Evolutionary conservation across 2,888 invertebrate genomes (phyloP).

Genomic region (Cantharis flavilabris): DNA sequence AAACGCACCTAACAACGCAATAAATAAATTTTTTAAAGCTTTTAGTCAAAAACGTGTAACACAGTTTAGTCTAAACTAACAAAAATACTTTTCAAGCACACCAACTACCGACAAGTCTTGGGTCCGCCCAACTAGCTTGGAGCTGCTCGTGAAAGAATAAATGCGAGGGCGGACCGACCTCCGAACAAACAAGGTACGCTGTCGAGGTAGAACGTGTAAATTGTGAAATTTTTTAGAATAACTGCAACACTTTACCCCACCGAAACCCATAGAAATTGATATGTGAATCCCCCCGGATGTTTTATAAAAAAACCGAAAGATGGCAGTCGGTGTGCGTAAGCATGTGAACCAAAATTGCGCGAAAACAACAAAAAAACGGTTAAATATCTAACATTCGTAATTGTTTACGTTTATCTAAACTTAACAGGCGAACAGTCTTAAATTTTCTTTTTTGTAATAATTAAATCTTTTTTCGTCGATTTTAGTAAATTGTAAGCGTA

Average conservation of each 20-base stretch:
- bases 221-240: background rate
- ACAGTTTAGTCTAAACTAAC: conserved; percentile 15
- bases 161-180: background rate
- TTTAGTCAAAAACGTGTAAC: conserved; percentile 13
- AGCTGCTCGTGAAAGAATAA: background rate
- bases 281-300: background rate
- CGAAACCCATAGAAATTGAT: background rate
- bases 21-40: background rate
- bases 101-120: background rate
- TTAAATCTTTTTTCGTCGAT: conserved; percentile 29
- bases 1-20: background rate
- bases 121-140: background rate
- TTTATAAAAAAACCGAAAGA: background rate
- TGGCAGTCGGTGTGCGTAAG: background rate
- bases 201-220: background rate
- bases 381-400: background rate
- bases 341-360: background rate
- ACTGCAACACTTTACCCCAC: background rate
- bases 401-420: conserved; percentile 30
- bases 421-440: conserved; percentile 47
- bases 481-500: conserved; percentile 28
- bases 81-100: background rate
- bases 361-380: background rate
- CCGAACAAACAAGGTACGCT: background rate
- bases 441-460: conserved; percentile 8